Base-by-base conservation (phyloP, 2,113 vertebrate species). In the Bambusicola thoracicus region DNA sequence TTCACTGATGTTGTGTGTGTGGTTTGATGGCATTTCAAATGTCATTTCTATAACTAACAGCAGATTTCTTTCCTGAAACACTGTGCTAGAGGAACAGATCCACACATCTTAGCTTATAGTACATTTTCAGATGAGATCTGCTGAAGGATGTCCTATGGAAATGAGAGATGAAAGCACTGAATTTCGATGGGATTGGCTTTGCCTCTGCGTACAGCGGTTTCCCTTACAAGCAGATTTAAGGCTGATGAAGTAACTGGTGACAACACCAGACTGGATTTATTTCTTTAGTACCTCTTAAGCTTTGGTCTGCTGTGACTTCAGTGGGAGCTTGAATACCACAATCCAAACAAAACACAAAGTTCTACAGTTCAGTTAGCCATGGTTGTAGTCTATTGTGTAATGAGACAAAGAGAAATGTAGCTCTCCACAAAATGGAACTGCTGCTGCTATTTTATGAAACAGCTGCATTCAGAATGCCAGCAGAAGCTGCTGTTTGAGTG, bases 401-500 rank as follows among this genome's bases (percentile, higher is more conserved):
- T 70, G 44, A 91, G 44, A 91, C 85, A 96, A 76, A 93, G 82
- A 83, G 73, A 95, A 96, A 88, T 29, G 2, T n/a, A 94, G 79
- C 75, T 53, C 59, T 89, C 76, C 69, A 86, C 67, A 85, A 86
- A 88, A 34, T 85, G 67, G 59, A 81, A 79, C 34, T 86, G 24
- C 79, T 92, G 53, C 43, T 85, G 75, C 6, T 85, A 30, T 81
- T 85, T 91, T 78, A 74, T 78, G 88, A 74, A 93, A 82, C 32
- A 49, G 25, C 81, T 81, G 82, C 48, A 34, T 93, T 94, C 81
- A 2, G 10, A 93, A 91, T 38, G n/a, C 66, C 83, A 90, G 66
- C 58, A 91, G 92, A 93, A 95, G 75, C 92, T 96, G 90, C 81
- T 87, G 67, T 83, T 94, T 85, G 92, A 96, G 73, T 94, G 91